Evolutionary conservation across 2,113 vertebrate genomes (phyloP).

Genomic region (Gobio gobio): DNA sequence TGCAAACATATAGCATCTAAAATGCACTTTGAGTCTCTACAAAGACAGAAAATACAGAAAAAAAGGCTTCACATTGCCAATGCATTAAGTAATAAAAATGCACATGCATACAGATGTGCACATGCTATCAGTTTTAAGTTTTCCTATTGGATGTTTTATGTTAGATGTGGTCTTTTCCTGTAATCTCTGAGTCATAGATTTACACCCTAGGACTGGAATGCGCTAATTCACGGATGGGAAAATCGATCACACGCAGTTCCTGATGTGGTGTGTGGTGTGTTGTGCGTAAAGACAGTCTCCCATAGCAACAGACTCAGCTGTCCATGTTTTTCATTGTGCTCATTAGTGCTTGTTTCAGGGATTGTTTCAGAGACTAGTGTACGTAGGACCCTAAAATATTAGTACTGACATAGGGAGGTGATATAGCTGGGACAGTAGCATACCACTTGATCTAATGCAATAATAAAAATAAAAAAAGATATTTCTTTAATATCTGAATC

Average conservation of each 20-base stretch:
- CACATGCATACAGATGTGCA: too few species aligned
- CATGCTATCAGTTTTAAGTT: neutral
- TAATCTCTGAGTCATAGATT: slow-evolving; percentile 7
- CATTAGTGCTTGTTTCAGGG: neutral
- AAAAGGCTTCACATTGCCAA: neutral
- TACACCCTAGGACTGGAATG: slow-evolving; percentile 18
- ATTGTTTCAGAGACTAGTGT: neutral
- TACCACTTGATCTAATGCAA: neutral
- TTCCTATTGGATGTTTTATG: neutral
- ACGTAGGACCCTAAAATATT: neutral
- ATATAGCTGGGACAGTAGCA: neutral
- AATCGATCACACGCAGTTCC: neutral
- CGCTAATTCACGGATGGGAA: neutral
- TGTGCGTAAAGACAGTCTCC: slow-evolving; percentile 8
- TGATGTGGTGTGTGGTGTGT: slow-evolving; percentile 18
- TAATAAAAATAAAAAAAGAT: neutral
- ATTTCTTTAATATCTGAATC: neutral
- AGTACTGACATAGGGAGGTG: neutral
- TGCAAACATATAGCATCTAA: too few species aligned
- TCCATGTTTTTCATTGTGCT: slow-evolving; percentile 15
- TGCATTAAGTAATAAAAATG: neutral
- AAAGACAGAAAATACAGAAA: neutral
- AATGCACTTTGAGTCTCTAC: neutral
- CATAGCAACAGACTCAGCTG: neutral
- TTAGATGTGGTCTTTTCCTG: neutral